Percentiles rank a stretch among this genome's conserved stretches.
These are phyloP conservation scores for Ornithoptera priamus DNA, from an alignment of 2,888 invertebrate species.

Conservation along the genomic window DNA sequence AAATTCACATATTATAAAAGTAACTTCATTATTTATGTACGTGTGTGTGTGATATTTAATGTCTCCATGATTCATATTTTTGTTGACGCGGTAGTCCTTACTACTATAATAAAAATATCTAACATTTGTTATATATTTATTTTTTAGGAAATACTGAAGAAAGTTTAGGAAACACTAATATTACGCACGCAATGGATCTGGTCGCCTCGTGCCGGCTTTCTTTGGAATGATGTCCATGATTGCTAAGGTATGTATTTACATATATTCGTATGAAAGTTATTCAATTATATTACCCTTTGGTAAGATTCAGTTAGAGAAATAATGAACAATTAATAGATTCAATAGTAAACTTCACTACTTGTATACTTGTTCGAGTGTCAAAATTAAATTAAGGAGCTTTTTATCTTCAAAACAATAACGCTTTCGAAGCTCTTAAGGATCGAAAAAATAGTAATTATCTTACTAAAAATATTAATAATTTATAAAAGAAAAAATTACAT, in stretches of 20 bases:
- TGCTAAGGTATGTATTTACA: slow-evolving; percentile 8
- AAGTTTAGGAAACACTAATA: slow-evolving; percentile 9
- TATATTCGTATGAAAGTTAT: background rate
- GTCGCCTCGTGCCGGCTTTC: slow-evolving; percentile 7
- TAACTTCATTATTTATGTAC: too few species aligned
- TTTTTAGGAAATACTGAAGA: background rate
- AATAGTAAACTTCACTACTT: background rate
- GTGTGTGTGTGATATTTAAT: too few species aligned
- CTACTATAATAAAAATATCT: too few species aligned
- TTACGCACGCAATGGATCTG: slow-evolving; percentile 15
- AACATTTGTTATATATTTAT: background rate
- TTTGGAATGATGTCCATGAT: slow-evolving; percentile 5
- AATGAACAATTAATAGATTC: background rate
- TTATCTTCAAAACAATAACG: too few species aligned
- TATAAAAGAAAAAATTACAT: too few species aligned
- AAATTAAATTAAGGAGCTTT: too few species aligned
- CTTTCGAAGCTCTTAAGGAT: too few species aligned
- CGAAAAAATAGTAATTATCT: too few species aligned
- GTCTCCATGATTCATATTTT: too few species aligned
- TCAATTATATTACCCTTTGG: background rate
- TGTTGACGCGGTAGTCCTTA: too few species aligned
- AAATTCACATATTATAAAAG: too few species aligned
- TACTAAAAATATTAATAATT: too few species aligned
- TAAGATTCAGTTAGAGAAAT: background rate
- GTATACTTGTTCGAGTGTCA: background rate